A percentile compares a stretch with the other conserved stretches of the same genome.
These are phyloP conservation scores for Meriones unguiculatus DNA, from an alignment of 2,113 vertebrate genomes.

Conservation along the genomic window DNA sequence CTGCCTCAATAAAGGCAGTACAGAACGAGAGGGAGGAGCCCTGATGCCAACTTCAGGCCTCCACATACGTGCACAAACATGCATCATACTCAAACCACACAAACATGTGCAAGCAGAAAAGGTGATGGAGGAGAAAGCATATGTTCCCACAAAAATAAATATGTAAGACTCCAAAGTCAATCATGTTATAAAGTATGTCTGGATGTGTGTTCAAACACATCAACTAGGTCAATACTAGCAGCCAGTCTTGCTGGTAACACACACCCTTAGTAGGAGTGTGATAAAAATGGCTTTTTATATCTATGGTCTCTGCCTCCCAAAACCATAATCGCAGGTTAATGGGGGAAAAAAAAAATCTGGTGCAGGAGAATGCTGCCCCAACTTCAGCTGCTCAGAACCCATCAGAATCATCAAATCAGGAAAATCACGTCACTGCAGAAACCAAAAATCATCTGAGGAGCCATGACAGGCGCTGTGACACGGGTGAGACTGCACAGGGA, in stretches of 20 bases:
- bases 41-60: neutral
- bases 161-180: too few relatives aligned
- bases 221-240: neutral
- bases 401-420: neutral
- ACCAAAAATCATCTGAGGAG: neutral
- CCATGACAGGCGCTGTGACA: neutral
- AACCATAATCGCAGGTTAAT: neutral
- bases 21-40: too few relatives aligned
- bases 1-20: neutral
- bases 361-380: neutral
- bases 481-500: rapidly evolving
- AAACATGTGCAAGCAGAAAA: neutral
- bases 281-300: neutral
- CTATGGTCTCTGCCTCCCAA: neutral
- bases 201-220: neutral
- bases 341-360: neutral
- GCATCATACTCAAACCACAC: neutral
- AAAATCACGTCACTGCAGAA: neutral
- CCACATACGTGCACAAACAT: neutral
- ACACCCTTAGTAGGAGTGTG: neutral
- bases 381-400: neutral
- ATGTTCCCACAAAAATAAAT: neutral
- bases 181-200: neutral
- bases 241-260: neutral
- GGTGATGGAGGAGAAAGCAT: neutral